A percentile compares a stretch with the other conserved stretches of the same genome.
Conservation (phyloP, 2,888 invertebrate genomes). For the Galerucella pusilla region DNA sequence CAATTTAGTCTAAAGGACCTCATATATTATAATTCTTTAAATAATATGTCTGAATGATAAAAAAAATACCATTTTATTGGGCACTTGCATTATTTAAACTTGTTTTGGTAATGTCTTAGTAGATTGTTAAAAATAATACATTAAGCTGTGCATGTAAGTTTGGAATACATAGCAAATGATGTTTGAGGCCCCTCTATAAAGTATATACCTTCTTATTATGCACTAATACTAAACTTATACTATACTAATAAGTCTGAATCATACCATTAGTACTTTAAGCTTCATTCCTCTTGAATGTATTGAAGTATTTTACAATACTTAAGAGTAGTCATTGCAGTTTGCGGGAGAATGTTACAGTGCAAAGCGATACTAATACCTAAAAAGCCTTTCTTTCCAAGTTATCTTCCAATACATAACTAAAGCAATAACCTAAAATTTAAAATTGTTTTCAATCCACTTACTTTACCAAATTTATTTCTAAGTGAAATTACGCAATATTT, state of each 20-base stretch:
- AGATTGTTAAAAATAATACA: not conserved
- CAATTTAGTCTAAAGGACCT: too few species aligned
- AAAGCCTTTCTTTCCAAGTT: slow-evolving; percentile 36
- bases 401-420: slow-evolving; percentile 34
- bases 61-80: too few species aligned
- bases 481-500: slow-evolving; percentile 32
- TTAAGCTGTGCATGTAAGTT: not conserved
- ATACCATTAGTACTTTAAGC: slow-evolving; percentile 52
- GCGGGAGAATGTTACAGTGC: slow-evolving; percentile 37
- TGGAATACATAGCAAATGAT: not conserved
- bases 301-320: slow-evolving; percentile 36
- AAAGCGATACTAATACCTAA: slow-evolving; percentile 39
- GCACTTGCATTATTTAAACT: too few species aligned
- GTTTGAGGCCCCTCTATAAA: slow-evolving; percentile 7
- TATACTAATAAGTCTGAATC: slow-evolving; percentile 36
- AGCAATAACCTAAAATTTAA: slow-evolving; percentile 41
- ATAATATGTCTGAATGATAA: too few species aligned
- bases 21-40: too few species aligned
- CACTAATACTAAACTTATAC: slow-evolving; percentile 15
- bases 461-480: slow-evolving; percentile 29
- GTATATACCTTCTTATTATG: not conserved
- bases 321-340: slow-evolving; percentile 36
- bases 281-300: slow-evolving; percentile 49
- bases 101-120: too few species aligned
- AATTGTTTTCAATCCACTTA: slow-evolving; percentile 33